These are phyloP conservation scores for Plutella xylostella DNA, from an alignment of 2,888 invertebrate species.

Conservation along the genomic window DNA sequence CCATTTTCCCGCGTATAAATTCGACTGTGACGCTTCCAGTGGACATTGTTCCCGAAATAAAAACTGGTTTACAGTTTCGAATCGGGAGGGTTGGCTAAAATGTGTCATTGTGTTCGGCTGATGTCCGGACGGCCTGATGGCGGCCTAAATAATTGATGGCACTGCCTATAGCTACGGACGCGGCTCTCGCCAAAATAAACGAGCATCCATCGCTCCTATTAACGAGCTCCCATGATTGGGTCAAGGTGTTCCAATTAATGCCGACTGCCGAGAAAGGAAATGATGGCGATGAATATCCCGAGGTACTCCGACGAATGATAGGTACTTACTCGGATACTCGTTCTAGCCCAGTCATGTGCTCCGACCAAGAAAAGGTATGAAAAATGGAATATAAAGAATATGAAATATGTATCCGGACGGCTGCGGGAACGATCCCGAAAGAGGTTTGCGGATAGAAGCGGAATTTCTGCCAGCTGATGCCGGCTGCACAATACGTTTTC, in stretches of 20 bases:
- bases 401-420: no score
- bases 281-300: neutral
- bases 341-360: no score
- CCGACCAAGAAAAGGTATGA: no score
- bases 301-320: neutral
- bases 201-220: slow-evolving; percentile 36
- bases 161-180: slow-evolving; percentile 10
- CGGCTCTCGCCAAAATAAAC: slow-evolving; percentile 32
- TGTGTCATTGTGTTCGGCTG: neutral
- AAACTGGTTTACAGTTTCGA: neutral
- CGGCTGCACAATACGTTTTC: no score
- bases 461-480: no score
- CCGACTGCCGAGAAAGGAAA: neutral
- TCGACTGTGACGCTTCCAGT: neutral
- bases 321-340: no score
- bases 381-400: no score
- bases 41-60: neutral
- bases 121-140: slow-evolving; percentile 23
- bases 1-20: neutral
- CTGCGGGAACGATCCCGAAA: no score
- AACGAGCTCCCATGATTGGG: slow-evolving; percentile 21
- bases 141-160: slow-evolving; percentile 29
- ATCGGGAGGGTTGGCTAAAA: no score
- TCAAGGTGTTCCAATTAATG: slow-evolving; percentile 10
- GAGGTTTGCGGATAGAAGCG: no score